Conservation (phyloP, 2,797 vertebrate species). For the Eidolon dupreanum region DNA sequence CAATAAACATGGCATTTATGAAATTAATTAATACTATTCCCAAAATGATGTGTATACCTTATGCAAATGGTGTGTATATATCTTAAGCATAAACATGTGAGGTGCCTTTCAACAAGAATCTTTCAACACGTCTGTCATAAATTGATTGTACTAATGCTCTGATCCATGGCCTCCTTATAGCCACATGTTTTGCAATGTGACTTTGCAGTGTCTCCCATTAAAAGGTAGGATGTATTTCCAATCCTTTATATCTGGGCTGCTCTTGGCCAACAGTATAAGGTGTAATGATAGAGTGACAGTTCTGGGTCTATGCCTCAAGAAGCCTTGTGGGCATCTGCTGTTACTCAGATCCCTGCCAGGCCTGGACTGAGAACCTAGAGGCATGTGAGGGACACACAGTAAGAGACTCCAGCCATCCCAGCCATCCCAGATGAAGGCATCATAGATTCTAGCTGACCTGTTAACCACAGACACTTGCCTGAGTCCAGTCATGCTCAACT, state of each 20-base stretch:
- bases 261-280: not conserved
- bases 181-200: not conserved
- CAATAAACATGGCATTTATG: not conserved
- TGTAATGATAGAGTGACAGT: not conserved
- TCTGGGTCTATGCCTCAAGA: not conserved
- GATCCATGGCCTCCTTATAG: not conserved
- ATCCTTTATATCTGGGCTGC: not conserved
- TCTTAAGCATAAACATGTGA: not conserved
- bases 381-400: not conserved
- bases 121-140: not conserved
- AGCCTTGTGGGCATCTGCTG: not conserved
- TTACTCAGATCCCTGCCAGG: not conserved
- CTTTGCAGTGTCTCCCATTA: not conserved
- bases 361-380: not conserved
- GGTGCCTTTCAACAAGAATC: not conserved
- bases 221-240: not conserved
- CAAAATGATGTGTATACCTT: not conserved
- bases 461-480: not conserved
- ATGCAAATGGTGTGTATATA: not conserved
- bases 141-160: not conserved
- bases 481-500: not conserved
- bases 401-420: not conserved
- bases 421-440: not conserved
- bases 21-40: not conserved
- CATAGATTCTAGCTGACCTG: not conserved